Evolutionary conservation across 2,888 invertebrate species (phyloP).

Genomic region (Eurois occulta): DNA sequence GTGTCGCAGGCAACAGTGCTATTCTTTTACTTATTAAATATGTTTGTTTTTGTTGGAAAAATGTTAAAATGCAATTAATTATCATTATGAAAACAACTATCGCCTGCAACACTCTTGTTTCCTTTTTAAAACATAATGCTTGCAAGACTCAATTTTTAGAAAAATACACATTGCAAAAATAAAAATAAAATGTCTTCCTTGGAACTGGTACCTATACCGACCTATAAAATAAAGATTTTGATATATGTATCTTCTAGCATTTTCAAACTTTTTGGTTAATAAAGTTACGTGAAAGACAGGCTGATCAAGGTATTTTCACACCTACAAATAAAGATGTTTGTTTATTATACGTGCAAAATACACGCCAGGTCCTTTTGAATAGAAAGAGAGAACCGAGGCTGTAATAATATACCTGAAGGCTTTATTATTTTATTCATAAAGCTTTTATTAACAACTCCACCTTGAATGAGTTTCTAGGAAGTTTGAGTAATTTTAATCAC

Average conservation of each 20-base stretch:
- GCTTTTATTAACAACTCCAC: not conserved
- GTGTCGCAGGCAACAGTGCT: slow-evolving; percentile 56
- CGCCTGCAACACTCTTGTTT: slow-evolving; percentile 63
- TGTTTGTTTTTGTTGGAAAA: slow-evolving; percentile 46
- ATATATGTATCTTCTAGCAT: not conserved
- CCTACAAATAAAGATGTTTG: slow-evolving; percentile 32
- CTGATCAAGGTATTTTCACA: slow-evolving; percentile 17
- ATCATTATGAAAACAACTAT: slow-evolving; percentile 34
- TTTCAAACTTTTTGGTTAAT: slow-evolving; percentile 16
- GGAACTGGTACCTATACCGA: not conserved
- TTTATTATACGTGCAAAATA: slow-evolving; percentile 23
- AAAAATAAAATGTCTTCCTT: not conserved
- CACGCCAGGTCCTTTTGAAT: not conserved
- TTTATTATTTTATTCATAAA: not conserved
- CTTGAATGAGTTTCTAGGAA: slow-evolving; percentile 17
- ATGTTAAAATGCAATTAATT: slow-evolving; percentile 25
- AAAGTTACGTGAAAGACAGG: slow-evolving; percentile 12
- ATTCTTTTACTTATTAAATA: not conserved
- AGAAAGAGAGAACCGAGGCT: not conserved
- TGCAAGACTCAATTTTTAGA: slow-evolving; percentile 59
- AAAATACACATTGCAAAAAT: not conserved
- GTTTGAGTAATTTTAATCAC: slow-evolving; percentile 44
- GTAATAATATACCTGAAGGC: not conserved
- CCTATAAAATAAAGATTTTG: not conserved
- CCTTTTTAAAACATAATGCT: slow-evolving; percentile 10